These are phyloP conservation scores for Phyto melanocephala DNA, from an alignment of 2,888 invertebrate genomes.

Conservation along the genomic window DNA sequence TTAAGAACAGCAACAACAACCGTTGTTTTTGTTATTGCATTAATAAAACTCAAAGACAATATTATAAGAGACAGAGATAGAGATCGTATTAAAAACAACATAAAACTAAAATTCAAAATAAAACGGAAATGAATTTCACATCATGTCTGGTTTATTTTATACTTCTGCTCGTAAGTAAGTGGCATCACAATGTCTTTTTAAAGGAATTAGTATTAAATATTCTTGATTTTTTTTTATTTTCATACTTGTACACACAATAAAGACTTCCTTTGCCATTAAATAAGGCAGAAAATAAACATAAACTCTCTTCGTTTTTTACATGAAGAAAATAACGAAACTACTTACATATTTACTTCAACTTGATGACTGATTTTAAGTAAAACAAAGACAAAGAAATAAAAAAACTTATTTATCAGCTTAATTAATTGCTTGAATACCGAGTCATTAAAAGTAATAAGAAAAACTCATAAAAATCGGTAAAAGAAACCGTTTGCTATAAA, in stretches of 20 bases:
- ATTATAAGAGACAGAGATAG: not conserved
- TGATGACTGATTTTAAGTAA: not conserved
- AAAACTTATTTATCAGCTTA: conserved; percentile 44
- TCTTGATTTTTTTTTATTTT: not conserved
- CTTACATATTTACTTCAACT: not conserved
- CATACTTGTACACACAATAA: conserved; percentile 12
- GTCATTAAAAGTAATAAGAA: conserved; percentile 7
- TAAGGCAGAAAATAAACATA: conserved; percentile 5
- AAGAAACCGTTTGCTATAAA: not conserved
- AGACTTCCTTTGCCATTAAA: conserved; percentile 25
- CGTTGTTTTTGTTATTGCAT: conserved; percentile 19
- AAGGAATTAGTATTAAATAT: conserved; percentile 18
- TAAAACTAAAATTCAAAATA: conserved; percentile 56
- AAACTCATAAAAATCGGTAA: not conserved
- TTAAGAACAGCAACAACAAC: not conserved
- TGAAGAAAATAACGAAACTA: not conserved
- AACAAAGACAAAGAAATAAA: not conserved
- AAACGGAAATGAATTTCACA: conserved; percentile 63
- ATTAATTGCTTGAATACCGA: conserved; percentile 39
- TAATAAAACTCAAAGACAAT: conserved; percentile 28
- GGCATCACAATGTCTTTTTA: conserved; percentile 43
- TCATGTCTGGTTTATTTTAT: conserved; percentile 52
- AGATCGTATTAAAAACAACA: conserved; percentile 40
- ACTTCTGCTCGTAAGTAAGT: conserved; percentile 22
- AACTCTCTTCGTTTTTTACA: not conserved